Evolutionary conservation across 2,888 invertebrate species (phyloP).

Genomic region (Pheosia gnoma): DNA sequence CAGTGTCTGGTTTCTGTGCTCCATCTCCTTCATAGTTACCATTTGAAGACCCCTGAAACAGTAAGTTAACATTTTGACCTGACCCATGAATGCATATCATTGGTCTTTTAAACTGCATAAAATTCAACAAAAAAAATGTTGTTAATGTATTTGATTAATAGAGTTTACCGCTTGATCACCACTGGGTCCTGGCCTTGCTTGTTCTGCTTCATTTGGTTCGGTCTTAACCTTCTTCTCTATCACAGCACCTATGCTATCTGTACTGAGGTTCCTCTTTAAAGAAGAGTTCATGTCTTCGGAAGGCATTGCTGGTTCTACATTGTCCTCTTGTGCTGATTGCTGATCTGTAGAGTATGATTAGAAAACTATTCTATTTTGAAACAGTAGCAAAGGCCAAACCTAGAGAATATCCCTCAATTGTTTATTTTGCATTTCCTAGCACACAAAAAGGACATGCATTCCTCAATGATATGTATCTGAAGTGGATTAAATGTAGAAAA

Average conservation of each 20-base stretch:
- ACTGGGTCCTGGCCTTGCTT: constrained; percentile 49
- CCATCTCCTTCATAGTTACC: constrained; percentile 15
- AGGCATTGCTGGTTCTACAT: constrained; percentile 7
- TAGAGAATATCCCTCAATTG: no score
- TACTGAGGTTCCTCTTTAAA: constrained; percentile 49
- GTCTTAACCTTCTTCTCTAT: constrained; percentile 55
- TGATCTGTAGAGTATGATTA: neutral
- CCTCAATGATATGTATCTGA: no score
- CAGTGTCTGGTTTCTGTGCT: constrained; percentile 14
- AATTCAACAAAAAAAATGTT: neutral
- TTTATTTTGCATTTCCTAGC: no score
- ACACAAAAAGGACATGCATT: no score
- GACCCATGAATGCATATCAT: no score
- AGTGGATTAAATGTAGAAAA: no score
- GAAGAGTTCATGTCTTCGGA: constrained; percentile 22
- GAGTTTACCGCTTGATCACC: constrained; percentile 41
- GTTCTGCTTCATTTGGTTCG: constrained; percentile 27
- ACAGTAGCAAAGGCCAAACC: no score
- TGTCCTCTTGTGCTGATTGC: constrained; percentile 16
- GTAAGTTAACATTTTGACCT: no score
- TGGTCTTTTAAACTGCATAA: no score
- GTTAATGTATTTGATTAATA: neutral
- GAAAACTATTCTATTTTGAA: no score
- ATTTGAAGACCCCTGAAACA: constrained; percentile 29
- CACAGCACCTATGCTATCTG: constrained; percentile 21